These are phyloP conservation scores for Andrena chrysosceles DNA, from an alignment of 2,888 invertebrate species.

Conservation along the genomic window DNA sequence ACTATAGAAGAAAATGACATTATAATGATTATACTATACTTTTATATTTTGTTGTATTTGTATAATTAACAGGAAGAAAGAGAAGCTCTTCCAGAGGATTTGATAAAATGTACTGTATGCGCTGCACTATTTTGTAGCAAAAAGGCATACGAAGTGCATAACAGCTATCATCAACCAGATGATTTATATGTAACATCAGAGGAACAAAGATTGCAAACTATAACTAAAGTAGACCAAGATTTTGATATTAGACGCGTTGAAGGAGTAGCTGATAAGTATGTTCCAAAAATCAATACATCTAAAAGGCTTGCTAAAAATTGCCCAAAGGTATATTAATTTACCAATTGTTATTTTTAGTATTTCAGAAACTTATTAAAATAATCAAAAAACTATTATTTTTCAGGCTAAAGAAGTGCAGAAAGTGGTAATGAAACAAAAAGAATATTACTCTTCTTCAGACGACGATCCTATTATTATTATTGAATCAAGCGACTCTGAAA, in stretches of 20 bases:
- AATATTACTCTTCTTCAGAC: constrained; percentile 66
- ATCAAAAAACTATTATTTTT: constrained; percentile 36
- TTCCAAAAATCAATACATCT: constrained; percentile 70
- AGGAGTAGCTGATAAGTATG: constrained; percentile 76
- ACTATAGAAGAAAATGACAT: background rate
- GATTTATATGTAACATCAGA: constrained; percentile 88
- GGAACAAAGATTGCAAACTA: constrained; percentile 85
- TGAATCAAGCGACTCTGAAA: constrained; percentile 79
- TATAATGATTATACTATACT: background rate
- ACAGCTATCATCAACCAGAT: constrained; percentile 87
- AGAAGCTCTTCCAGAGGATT: constrained; percentile 85
- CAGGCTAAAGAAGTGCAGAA: constrained; percentile 64
- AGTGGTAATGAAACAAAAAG: constrained; percentile 43
- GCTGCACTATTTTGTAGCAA: constrained; percentile 89
- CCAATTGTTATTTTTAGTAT: background rate
- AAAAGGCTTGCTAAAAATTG: constrained; percentile 70
- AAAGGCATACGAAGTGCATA: constrained; percentile 88
- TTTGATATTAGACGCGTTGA: constrained; percentile 86
- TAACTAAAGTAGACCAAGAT: constrained; percentile 86
- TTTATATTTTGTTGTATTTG: constrained; percentile 11
- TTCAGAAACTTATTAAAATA: background rate
- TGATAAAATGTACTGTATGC: constrained; percentile 88
- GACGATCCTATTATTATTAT: constrained; percentile 62
- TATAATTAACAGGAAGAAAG: constrained; percentile 85
- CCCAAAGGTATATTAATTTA: constrained; percentile 67